Evolutionary conservation across 1,140 invertebrate genomes (phyloP).

Genomic region (Meloidogyne floridensis): DNA sequence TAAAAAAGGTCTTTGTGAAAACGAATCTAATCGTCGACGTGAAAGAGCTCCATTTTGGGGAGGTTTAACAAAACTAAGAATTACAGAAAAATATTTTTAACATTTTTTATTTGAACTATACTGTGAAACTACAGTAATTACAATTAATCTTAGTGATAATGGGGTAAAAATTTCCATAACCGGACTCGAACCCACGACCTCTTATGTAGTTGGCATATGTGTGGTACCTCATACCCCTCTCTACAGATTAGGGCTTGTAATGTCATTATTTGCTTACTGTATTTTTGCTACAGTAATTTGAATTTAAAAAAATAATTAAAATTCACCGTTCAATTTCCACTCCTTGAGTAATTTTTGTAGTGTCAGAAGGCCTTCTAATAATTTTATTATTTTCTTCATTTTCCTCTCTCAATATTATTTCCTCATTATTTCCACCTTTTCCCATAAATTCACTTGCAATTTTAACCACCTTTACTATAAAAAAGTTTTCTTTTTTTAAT

Average conservation of each 20-base stretch:
- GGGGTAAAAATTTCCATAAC: background rate
- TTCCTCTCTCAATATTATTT: background rate
- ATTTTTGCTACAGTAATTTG: too few species aligned
- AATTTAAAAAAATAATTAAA: background rate
- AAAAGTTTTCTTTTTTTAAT: conserved; percentile 1
- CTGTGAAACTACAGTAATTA: too few species aligned
- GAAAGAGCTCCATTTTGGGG: conserved; percentile 19
- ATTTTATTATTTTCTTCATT: conserved; percentile 5
- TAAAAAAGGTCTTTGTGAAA: conserved; percentile 49
- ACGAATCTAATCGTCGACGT: conserved; percentile 31
- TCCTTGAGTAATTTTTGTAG: conserved; percentile 25
- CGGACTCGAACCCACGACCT: background rate
- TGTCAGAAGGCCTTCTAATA: background rate
- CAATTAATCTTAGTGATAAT: too few species aligned
- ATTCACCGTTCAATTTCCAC: conserved; percentile 28
- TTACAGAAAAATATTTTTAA: background rate
- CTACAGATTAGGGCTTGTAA: too few species aligned
- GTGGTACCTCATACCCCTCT: too few species aligned
- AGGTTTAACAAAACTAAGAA: conserved; percentile 30
- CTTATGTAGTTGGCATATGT: too few species aligned
- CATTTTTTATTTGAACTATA: too few species aligned
- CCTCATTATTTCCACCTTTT: conserved; percentile 20
- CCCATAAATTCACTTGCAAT: conserved; percentile 26
- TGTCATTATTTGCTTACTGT: too few species aligned
- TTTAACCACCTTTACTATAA: conserved; percentile 26